Evolutionary conservation across 2,797 vertebrate species (phyloP).

Genomic region (Luscinia luscinia): DNA sequence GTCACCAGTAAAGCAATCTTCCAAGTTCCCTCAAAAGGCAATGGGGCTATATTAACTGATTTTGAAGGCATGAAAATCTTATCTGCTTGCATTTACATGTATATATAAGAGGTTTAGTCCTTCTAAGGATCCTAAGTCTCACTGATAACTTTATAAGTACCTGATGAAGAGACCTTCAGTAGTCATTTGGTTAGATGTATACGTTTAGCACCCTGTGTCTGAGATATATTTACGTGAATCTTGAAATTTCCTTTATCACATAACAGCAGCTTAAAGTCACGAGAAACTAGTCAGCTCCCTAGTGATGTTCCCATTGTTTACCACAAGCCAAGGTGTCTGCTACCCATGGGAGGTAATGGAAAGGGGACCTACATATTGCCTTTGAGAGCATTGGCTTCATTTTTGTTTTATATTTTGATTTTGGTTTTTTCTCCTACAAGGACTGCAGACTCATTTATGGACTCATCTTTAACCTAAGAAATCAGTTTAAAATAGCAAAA

Average conservation of each 20-base stretch:
- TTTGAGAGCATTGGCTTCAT: background rate
- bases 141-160: background rate
- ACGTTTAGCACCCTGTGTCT: background rate
- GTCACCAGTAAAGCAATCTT: background rate
- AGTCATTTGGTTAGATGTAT: background rate
- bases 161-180: background rate
- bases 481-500: background rate
- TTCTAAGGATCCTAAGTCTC: background rate
- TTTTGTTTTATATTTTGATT: background rate
- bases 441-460: background rate
- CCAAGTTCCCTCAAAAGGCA: background rate
- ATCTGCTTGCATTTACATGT: background rate
- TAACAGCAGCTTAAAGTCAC: background rate
- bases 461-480: background rate
- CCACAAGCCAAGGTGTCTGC: background rate
- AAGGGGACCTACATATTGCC: accelerated
- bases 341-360: background rate
- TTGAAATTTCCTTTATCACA: background rate
- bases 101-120: background rate
- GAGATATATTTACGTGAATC: background rate
- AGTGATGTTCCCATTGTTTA: background rate
- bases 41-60: background rate
- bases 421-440: background rate
- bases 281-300: background rate
- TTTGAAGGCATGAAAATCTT: background rate